Percentiles rank a stretch among this genome's conserved stretches.
Evolutionary conservation across 2,888 invertebrate species (phyloP).

Genomic region (Dione juno): DNA sequence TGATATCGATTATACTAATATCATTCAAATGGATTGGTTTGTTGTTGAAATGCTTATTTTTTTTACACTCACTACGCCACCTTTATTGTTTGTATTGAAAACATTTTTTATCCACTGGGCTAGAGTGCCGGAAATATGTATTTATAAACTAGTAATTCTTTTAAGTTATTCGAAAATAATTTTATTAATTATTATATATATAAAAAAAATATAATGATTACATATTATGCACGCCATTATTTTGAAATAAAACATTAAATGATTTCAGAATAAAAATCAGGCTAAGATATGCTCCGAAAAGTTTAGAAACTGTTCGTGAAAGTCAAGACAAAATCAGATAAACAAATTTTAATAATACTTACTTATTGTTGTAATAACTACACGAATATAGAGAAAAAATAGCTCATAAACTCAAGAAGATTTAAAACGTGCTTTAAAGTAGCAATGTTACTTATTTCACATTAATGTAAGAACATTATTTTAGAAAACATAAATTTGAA

Average conservation of each 20-base stretch:
- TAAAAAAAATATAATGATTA: too few species aligned
- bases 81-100: too few species aligned
- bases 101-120: too few species aligned
- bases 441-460: too few species aligned
- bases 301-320: constrained; percentile 14
- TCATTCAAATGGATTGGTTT: background rate
- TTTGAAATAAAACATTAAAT: background rate
- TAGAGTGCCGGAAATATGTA: too few species aligned
- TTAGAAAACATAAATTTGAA: too few species aligned
- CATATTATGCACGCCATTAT: background rate
- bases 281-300: constrained; percentile 16
- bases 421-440: too few species aligned
- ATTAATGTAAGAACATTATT: too few species aligned
- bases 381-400: background rate
- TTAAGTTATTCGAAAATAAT: too few species aligned
- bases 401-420: background rate
- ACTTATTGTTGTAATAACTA: background rate
- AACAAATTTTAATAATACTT: background rate
- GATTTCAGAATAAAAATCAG: constrained; percentile 8
- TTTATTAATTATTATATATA: too few species aligned
- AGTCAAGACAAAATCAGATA: background rate
- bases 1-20: background rate
- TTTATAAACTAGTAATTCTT: too few species aligned
- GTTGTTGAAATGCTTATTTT: background rate
- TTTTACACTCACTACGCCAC: background rate